phyloP scores from a whole-genome alignment of 2,113 vertebrate species.

The Thamnaconus septentrionalis region DNA sequence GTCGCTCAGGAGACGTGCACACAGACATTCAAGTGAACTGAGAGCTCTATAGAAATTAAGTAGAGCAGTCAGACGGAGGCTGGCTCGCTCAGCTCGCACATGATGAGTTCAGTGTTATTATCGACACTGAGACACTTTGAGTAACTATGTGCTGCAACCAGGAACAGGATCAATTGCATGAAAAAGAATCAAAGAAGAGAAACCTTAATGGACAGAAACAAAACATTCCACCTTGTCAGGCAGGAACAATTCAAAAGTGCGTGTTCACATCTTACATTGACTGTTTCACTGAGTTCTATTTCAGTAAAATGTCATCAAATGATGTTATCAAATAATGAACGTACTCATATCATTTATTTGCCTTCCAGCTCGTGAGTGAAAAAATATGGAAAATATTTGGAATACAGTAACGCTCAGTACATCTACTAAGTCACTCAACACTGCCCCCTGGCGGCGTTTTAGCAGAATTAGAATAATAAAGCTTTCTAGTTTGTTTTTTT shows the following conservation, averaged over 20 bases:
- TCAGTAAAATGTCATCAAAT: no score
- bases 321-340: no score
- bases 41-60: constrained; percentile 1
- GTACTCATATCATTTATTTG: neutral
- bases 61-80: constrained; percentile 4
- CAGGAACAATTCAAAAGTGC: no score
- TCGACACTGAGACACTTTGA: neutral
- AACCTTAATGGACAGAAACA: no score
- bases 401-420: no score
- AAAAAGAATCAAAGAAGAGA: no score
- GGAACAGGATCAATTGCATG: no score
- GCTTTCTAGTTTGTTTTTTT: no score
- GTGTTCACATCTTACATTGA: no score
- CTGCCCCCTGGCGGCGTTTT: constrained; percentile 53
- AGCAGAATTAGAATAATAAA: neutral
- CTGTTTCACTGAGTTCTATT: no score
- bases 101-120: neutral
- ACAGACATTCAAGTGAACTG: neutral
- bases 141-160: no score
- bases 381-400: neutral
- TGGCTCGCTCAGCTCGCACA: neutral
- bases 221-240: no score
- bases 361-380: constrained; percentile 27
- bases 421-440: constrained; percentile 16
- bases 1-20: constrained; percentile 10